Conservation (phyloP, 2,113 vertebrate species). For the Pelobates fuscus region DNA sequence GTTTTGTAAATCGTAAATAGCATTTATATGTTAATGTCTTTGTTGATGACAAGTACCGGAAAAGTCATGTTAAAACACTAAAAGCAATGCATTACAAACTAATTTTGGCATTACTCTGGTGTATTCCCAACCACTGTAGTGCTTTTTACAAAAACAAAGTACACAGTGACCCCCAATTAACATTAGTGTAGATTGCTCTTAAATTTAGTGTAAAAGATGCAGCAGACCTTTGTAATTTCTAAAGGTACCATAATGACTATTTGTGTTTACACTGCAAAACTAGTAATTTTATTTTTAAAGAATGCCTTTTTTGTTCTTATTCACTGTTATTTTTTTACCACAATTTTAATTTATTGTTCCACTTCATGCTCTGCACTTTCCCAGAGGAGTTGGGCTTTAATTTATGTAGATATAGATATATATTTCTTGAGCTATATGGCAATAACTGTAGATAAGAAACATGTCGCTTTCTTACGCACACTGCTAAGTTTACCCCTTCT, state of each 20-base stretch:
- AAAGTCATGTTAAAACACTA: background rate
- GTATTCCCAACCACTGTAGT: background rate
- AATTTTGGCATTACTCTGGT: background rate
- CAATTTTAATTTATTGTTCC: background rate
- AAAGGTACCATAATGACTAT: background rate
- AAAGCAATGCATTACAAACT: background rate
- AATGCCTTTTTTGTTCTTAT: slow-evolving; percentile 17
- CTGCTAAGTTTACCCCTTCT: background rate
- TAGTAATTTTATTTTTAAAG: background rate
- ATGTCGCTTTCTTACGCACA: no score
- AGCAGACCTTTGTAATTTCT: background rate
- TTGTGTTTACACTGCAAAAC: background rate
- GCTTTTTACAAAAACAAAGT: no score
- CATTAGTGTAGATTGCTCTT: background rate
- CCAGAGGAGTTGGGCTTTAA: background rate
- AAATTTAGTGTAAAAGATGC: background rate
- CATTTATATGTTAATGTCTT: background rate
- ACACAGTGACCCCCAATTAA: background rate
- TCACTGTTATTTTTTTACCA: background rate
- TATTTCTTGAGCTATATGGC: slow-evolving; percentile 17
- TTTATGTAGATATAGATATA: no score
- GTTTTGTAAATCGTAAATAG: background rate
- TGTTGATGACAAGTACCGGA: background rate
- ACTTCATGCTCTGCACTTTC: background rate
- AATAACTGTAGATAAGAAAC: slow-evolving; percentile 31